Conservation (phyloP, 2,888 invertebrate genomes). For the Subacronicta megacephala region DNA sequence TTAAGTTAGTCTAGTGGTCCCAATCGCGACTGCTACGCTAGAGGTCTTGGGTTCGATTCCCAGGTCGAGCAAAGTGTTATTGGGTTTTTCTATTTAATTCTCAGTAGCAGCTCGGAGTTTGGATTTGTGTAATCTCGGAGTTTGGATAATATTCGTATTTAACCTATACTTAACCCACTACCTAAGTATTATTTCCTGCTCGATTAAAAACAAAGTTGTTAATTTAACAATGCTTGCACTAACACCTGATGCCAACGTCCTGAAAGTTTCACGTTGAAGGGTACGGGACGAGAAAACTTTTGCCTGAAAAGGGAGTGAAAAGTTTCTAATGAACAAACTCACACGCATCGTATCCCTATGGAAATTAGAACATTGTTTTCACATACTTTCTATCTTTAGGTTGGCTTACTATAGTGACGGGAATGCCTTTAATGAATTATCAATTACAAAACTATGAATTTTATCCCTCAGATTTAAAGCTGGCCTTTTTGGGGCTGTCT, state of each 20-base stretch:
- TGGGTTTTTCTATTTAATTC: too few species aligned
- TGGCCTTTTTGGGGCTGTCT: too few species aligned
- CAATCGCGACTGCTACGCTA: too few species aligned
- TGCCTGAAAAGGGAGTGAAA: constrained; percentile 28
- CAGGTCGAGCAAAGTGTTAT: too few species aligned
- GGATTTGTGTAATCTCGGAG: too few species aligned
- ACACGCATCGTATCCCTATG: constrained; percentile 33
- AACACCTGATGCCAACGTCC: constrained; percentile 13
- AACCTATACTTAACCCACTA: not conserved
- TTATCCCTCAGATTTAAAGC: too few species aligned
- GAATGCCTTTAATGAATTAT: constrained; percentile 4
- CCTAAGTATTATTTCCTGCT: not conserved
- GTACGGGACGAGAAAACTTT: constrained; percentile 22
- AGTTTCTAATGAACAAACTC: constrained; percentile 44
- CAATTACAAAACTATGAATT: too few species aligned
- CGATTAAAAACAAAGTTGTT: constrained; percentile 13
- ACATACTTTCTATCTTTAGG: constrained; percentile 32
- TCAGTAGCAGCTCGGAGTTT: too few species aligned
- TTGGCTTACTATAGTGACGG: constrained; percentile 7
- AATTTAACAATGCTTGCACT: constrained; percentile 6
- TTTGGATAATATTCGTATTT: not conserved
- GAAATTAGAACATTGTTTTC: constrained; percentile 51
- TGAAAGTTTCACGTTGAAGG: constrained; percentile 19
- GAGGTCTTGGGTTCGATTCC: too few species aligned
- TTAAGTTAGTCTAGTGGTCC: too few species aligned